Base-by-base conservation (phyloP, 1,140 invertebrate species). In the Heterodera carotae region DNA sequence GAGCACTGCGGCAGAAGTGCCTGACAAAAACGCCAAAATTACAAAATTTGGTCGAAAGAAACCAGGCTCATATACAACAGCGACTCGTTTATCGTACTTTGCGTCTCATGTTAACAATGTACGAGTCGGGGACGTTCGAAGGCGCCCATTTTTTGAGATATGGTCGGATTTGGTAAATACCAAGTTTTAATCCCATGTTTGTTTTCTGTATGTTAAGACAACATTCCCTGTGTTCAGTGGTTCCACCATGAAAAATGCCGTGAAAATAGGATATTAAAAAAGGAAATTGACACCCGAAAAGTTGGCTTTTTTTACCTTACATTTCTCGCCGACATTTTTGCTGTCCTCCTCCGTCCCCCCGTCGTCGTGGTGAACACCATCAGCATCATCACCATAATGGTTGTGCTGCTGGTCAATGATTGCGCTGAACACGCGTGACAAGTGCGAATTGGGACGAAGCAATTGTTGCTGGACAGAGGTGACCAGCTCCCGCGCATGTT, bases 391-490 rank as follows among this genome's bases (percentile, higher is more conserved):
- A n/a, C n/a, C n/a, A n/a, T n/a, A n/a, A n/a, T n/a, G n/a, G n/a
- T n/a, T n/a, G 48, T 53, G 48, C 25, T 75, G 69, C 27, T 34
- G 60, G 22, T 80, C 79, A 18, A 80, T 62, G 18, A 80, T 80
- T 48, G 70, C 53, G 18, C 8, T 81, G n/a, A 80, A 48, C 18
- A 80, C 33, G 15, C 77, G 34, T 12, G 25, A 25, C 2, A 80
- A 53, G 18, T 76, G 27, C 27, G 39, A 29, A 34, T 80, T 76
- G 4, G 64, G 68, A 29, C 33, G 53, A 8, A 80, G 25, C 10
- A 27, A 64, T n/a, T 73, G 25, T 27, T 36, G 8, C 5, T 77
- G 27, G 62, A 43, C 15, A 5, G 31, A 18, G 33, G 22, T 70
- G 59, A n/a, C 18, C 2, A n/a, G 34, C 43, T 69, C 15, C 71